These are phyloP conservation scores for Phortica magna DNA, from an alignment of 2,888 invertebrate species.

Conservation along the genomic window DNA sequence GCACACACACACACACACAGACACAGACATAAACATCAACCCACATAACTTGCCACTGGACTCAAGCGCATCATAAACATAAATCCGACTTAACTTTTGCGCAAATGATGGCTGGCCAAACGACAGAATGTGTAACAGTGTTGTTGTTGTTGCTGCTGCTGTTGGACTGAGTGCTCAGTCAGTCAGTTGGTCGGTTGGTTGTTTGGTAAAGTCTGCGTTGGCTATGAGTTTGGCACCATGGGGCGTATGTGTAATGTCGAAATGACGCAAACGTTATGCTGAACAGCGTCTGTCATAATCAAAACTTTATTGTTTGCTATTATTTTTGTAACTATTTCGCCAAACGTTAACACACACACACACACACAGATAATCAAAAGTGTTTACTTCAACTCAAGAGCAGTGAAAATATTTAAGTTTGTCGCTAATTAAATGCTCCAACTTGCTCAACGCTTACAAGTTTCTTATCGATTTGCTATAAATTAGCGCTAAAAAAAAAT, in stretches of 20 bases:
- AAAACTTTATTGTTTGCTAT: conserved; percentile 10
- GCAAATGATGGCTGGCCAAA: conserved; percentile 35
- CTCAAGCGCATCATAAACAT: conserved; percentile 59
- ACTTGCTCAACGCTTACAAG: not conserved
- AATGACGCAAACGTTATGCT: conserved; percentile 14
- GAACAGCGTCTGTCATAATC: conserved; percentile 15
- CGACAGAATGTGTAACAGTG: not conserved
- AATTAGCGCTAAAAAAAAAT: conserved; percentile 9
- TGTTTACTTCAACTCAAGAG: not conserved
- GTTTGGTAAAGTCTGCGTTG: not conserved
- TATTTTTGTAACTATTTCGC: conserved; percentile 1
- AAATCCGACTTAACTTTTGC: conserved; percentile 67
- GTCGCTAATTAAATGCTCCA: not conserved
- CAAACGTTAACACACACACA: not conserved
- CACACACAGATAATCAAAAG: not conserved
- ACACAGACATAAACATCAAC: not conserved
- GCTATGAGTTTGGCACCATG: conserved; percentile 5
- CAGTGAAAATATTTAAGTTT: not conserved
- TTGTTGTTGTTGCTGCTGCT: not conserved
- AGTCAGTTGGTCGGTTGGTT: not conserved
- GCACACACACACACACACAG: not conserved
- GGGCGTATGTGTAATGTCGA: conserved; percentile 17
- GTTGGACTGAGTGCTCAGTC: not conserved
- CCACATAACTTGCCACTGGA: conserved; percentile 4
- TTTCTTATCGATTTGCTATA: not conserved